Evolutionary conservation across 2,888 invertebrate genomes (phyloP).

Genomic region (Apodemia mormo): DNA sequence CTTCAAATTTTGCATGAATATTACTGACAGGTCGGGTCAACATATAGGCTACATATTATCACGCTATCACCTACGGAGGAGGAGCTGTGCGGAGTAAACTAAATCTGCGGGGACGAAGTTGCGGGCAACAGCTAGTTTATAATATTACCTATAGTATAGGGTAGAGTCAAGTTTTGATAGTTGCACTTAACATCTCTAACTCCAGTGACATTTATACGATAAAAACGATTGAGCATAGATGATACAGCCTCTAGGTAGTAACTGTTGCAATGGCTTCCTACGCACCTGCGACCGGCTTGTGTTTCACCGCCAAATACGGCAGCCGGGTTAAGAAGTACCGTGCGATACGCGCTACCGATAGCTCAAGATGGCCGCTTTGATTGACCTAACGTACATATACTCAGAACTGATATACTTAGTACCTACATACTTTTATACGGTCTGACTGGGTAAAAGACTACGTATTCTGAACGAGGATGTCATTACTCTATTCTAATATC

Average conservation of each 20-base stretch:
- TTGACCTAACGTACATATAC: neutral
- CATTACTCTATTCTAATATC: no score
- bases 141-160: no score
- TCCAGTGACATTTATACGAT: neutral
- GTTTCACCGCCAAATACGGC: constrained; percentile 11
- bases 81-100: no score
- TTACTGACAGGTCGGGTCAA: no score
- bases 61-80: no score
- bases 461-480: no score
- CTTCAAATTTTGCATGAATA: no score
- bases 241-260: neutral
- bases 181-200: neutral
- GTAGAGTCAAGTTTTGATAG: neutral
- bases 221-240: neutral
- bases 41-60: no score
- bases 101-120: no score
- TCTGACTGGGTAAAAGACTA: no score
- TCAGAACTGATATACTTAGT: neutral
- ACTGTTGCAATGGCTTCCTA: neutral
- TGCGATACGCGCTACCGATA: constrained; percentile 11
- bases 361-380: neutral
- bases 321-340: neutral
- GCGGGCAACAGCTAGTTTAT: no score
- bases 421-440: no score
- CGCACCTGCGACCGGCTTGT: constrained; percentile 6